Evolutionary conservation across 1,140 invertebrate genomes (phyloP).

Genomic region (Drosophila nikananu): DNA sequence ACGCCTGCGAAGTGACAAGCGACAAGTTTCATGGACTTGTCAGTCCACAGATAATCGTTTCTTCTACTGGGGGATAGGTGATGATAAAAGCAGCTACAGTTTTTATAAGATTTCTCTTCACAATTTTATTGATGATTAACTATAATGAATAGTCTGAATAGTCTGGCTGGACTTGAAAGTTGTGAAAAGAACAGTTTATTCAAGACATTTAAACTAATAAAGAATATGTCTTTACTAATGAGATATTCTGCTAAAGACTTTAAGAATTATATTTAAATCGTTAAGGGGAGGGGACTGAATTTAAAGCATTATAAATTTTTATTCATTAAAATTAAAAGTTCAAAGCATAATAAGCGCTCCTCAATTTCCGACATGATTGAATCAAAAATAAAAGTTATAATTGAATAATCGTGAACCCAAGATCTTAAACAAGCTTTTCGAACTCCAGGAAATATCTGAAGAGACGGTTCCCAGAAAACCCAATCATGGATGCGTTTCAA

Average conservation of each 20-base stretch:
- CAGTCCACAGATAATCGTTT: conserved; percentile 47
- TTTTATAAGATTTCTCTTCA: conserved; percentile 17
- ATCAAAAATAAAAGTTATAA: conserved; percentile 10
- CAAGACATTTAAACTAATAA: neutral
- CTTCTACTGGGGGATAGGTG: conserved; percentile 4
- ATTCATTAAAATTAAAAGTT: neutral
- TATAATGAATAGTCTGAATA: conserved; percentile 4
- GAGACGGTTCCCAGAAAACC: conserved; percentile 13
- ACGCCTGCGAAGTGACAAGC: conserved; percentile 62
- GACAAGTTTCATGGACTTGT: conserved; percentile 48
- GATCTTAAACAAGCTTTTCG: neutral
- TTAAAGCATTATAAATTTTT: neutral
- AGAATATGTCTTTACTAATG: neutral
- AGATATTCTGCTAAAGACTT: neutral
- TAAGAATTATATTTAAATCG: neutral
- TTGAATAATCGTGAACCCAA: neutral
- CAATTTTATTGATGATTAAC: conserved; percentile 11
- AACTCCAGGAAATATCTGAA: conserved; percentile 4
- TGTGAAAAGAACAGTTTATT: neutral
- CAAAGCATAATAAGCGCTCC: neutral
- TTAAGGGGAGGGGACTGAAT: neutral
- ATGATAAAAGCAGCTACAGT: conserved; percentile 9
- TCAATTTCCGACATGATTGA: neutral
- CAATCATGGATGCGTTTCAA: conserved; percentile 20
- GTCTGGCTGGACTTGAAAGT: neutral